Evolutionary conservation across 1,140 invertebrate genomes (phyloP), one percentile per base, ranked within the genome.

Genomic region (Teleogryllus occipitalis): DNA sequence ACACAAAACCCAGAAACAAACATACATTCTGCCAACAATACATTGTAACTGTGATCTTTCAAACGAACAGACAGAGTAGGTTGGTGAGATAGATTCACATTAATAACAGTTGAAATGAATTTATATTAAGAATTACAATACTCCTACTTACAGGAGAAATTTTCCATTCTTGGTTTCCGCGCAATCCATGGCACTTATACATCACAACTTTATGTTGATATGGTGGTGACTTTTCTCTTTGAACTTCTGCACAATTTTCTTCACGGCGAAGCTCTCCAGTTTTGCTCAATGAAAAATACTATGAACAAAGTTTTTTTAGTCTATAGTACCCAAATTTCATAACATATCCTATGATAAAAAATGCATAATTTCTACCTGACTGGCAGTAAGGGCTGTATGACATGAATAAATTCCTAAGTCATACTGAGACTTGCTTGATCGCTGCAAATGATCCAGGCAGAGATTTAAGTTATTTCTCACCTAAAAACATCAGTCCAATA

Each of bases 151-250:
- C 54, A 65, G 54, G 54, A 10, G 54, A 65, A 10, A 65, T 14
- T 65, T 65, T 65, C 54, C 54, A 65, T 65, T 65, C 54, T 65
- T 65, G 54, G 54, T 65, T 65, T 65, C 54, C 54, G 18, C 54
- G 54, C 18, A 65, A 7, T 65, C 54, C 54, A 65, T 65, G 54
- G 54, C 54, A 65, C 54, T 65, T 65, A 18, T 65, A 65, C 54
- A 65, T 65, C 18, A 65, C 54, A 65, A 65, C 54, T 65, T 10
- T 18, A 39, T 39, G 27, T 39, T 39, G 27, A 39, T 39, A 39
- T 14, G 54, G 54, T 65, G 10, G 54, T 65, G 10, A 10, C 54
- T 65, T 65, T 14, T 14, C 54, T 14, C 54, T 65, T 18, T 65
- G 54, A 10, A 65, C 54, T 18, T 65, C 54, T 3, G 54, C 54